Evolutionary conservation across 2,113 vertebrate species (phyloP).

Genomic region (Spea multiplicata): DNA sequence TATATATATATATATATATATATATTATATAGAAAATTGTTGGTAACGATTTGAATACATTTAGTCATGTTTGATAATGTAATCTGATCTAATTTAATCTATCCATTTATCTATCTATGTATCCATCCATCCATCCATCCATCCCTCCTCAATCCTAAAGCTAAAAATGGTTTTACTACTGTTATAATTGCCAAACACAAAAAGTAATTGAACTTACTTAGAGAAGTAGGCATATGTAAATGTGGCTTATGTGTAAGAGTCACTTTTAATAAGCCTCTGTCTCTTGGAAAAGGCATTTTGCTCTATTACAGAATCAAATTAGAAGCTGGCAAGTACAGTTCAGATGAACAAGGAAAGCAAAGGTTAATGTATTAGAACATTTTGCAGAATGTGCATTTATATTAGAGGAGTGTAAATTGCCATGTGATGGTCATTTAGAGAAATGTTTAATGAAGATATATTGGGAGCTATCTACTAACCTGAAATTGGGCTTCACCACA

Average conservation of each 20-base stretch:
- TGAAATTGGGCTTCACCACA: neutral
- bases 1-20: no score
- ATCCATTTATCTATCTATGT: no score
- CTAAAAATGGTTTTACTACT: no score
- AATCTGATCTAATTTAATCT: no score
- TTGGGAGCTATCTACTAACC: neutral
- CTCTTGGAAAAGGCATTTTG: neutral
- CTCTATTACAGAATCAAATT: neutral
- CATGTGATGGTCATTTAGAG: neutral
- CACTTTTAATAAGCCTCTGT: neutral
- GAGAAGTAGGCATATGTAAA: neutral
- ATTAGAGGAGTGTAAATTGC: neutral
- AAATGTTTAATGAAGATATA: neutral
- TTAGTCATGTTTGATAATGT: no score
- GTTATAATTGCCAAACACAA: neutral
- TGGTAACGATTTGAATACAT: no score
- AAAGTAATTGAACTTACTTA: neutral
- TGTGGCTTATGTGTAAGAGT: neutral
- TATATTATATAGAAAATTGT: no score
- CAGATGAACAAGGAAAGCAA: neutral
- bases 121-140: no score
- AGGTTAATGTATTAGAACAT: constrained; percentile 6
- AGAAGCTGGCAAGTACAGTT: neutral
- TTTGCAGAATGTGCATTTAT: neutral
- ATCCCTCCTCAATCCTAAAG: no score